A percentile compares a stretch with the other conserved stretches of the same genome.
Conservation (phyloP, 53 echinoderm and acorn worm species). For the Holothuria leucospilota region DNA sequence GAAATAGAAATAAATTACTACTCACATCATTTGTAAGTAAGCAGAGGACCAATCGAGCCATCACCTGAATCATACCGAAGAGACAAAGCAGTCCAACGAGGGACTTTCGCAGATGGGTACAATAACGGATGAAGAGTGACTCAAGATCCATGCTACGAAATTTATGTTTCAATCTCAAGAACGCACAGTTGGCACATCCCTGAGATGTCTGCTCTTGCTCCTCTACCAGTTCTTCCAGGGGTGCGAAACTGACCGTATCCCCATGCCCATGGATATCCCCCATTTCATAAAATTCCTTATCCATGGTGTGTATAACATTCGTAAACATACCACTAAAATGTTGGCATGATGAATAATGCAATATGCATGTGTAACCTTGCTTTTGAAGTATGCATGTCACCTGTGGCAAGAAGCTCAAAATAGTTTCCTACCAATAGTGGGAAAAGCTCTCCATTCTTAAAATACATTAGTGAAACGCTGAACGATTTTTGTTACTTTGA, state of each 20-base stretch:
- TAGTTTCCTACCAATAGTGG: no score
- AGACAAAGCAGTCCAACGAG: constrained; percentile 87
- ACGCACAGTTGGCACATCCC: constrained; percentile 78
- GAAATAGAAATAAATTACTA: not conserved
- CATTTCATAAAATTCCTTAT: constrained; percentile 90
- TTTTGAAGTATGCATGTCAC: no score
- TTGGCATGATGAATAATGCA: no score
- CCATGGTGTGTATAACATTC: constrained; percentile 5
- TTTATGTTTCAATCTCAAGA: constrained; percentile 72
- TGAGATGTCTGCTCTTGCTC: constrained; percentile 75
- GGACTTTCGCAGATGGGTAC: constrained; percentile 80
- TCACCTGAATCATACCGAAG: constrained; percentile 70
- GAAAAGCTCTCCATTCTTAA: no score
- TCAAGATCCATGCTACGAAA: constrained; percentile 87
- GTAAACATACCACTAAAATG: no score
- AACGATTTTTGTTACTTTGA: no score
- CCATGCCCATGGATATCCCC: constrained; percentile 86
- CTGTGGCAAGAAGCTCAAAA: no score
- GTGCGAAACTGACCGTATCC: constrained; percentile 85
- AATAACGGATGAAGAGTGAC: constrained; percentile 82
- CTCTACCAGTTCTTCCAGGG: constrained; percentile 83
- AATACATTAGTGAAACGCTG: no score
- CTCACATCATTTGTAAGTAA: not conserved
- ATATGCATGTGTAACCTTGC: no score
- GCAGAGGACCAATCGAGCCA: constrained; percentile 31